Evolutionary conservation across 2,888 invertebrate genomes (phyloP), one percentile per base, ranked within the genome.

Genomic region (Agonopterix heracliana): DNA sequence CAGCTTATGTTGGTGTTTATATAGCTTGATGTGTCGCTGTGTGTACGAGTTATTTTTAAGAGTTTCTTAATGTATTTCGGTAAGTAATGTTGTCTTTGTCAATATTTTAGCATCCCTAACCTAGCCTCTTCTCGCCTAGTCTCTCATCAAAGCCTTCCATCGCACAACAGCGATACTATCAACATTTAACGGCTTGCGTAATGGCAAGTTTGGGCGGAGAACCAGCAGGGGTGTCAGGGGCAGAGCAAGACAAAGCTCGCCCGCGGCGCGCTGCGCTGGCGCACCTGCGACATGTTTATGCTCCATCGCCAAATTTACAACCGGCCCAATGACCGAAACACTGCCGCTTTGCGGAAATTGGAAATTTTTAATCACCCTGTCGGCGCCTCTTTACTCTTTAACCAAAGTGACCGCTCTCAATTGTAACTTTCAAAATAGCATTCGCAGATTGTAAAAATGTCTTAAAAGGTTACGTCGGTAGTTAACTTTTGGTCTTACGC

Each of bases 211-310:
- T 34, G 41, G 47, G 43, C 50, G 38, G 45, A 12, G 43, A 49
- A 42, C 26, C 48, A 44, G 50, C 51, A 44, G 51, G 54, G 49
- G 49, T 49, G 54, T 57, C 47, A 54, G 45, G 48, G 53, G 48
- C 47, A 47, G 47, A 52, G 52, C 47, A 48, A 48, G 46, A 76
- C 78, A 78, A 82, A 74, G 81, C 70, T 56, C 71, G 63, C 81
- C 72, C 64, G 71, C 63, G 49, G 74, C 62, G 71, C 26, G 55
- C 45, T 41, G 26, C 5, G 26, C 26, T 7, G 26, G 56, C 61
- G 61, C 77, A 74, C 75, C 74, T 73, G 77, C 65, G 81, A 83
- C 81, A 81, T 81, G 71, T 85, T 85, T 84, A 86, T 84, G 81
- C 63, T 67, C 68, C 64, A 65, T 71, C 72, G 75, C 78, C 73